A percentile compares a stretch with the other conserved stretches of the same genome.
These are phyloP conservation scores for Pseudochirops cupreus DNA, from an alignment of 2,797 vertebrate species.

Conservation along the genomic window DNA sequence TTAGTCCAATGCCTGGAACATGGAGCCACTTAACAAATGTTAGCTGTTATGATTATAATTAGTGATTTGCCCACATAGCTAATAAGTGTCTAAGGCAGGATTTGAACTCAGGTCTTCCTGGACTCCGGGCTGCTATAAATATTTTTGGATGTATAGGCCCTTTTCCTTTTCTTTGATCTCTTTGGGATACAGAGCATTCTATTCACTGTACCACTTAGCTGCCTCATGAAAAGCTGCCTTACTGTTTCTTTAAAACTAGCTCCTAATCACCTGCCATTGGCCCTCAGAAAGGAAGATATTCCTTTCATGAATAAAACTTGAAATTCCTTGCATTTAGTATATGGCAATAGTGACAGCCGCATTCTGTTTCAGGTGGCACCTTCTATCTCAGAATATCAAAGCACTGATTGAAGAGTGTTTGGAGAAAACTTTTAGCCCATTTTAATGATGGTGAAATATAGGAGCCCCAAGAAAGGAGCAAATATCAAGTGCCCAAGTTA, in stretches of 20 bases:
- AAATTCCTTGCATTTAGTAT: background rate
- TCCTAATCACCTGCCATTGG: background rate
- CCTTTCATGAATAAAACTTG: background rate
- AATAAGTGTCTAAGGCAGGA: background rate
- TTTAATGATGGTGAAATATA: background rate
- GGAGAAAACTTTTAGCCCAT: constrained; percentile 21
- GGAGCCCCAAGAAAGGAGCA: background rate
- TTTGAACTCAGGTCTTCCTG: background rate
- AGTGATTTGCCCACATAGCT: background rate
- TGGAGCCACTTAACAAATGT: background rate
- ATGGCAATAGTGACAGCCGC: constrained; percentile 7
- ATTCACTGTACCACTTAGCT: background rate
- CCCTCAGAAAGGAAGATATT: background rate
- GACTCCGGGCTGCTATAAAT: too few species aligned
- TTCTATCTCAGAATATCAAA: constrained; percentile 28
- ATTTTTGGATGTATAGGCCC: too few species aligned
- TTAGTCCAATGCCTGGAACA: background rate
- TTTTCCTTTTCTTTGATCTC: too few species aligned
- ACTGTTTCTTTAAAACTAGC: background rate
- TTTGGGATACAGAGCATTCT: too few species aligned
- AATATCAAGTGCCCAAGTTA: background rate
- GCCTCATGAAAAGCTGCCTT: background rate
- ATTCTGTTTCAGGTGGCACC: constrained; percentile 9
- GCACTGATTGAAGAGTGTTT: constrained; percentile 43
- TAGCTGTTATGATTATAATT: background rate